Conservation (phyloP, 2,797 vertebrate genomes). For the Peromyscus nudipes region DNA sequence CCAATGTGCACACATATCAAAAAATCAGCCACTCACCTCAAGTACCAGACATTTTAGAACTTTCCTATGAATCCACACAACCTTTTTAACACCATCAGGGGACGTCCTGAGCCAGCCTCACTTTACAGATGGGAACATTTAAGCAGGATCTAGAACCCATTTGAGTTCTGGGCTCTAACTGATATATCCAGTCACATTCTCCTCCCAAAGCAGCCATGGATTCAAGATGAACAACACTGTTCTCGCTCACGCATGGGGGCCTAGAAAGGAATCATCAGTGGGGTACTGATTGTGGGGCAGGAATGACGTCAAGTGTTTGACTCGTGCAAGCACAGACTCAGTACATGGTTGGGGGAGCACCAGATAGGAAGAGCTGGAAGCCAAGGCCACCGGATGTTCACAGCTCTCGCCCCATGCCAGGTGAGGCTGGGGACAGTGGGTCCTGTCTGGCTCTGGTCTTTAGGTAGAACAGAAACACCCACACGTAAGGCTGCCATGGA, state of each 20-base stretch:
- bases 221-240: fast-evolving
- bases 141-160: background rate
- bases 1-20: background rate
- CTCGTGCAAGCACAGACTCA: fast-evolving
- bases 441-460: background rate
- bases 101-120: background rate
- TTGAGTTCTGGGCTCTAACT: background rate
- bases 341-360: fast-evolving
- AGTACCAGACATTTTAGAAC: fast-evolving
- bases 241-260: background rate
- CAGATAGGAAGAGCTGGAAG: fast-evolving
- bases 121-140: background rate
- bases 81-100: background rate
- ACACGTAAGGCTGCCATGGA: fast-evolving
- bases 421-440: background rate
- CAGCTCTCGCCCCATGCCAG: fast-evolving
- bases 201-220: background rate
- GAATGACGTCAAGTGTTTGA: fast-evolving
- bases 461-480: background rate
- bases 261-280: fast-evolving
- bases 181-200: background rate
- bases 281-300: fast-evolving
- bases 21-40: background rate
- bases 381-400: background rate
- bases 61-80: background rate